phyloP scores from a whole-genome alignment of 2,888 invertebrate species.

The Phasia obesa region DNA sequence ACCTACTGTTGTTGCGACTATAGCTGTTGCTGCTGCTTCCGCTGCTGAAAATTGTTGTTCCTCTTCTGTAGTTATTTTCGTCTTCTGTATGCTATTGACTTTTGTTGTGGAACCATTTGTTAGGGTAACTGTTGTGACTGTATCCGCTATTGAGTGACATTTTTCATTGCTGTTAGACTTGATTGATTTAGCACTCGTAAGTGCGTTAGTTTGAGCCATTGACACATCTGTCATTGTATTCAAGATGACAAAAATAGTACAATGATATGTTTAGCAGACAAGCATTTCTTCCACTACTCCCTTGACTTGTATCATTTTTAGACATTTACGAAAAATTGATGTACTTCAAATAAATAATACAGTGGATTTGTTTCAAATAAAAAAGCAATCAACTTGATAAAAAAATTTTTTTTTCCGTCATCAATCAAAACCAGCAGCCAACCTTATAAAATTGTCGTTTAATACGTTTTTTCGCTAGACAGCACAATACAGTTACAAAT shows the following conservation, averaged over 20 bases:
- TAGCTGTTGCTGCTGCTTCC: too few relatives aligned
- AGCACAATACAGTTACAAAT: too few relatives aligned
- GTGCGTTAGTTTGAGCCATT: constrained; percentile 71
- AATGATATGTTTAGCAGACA: constrained; percentile 24
- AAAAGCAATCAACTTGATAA: constrained; percentile 20
- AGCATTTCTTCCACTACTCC: constrained; percentile 37
- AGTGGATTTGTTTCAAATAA: not conserved
- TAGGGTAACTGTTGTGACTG: constrained; percentile 34
- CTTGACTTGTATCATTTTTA: not conserved
- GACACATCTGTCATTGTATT: constrained; percentile 78
- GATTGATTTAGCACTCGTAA: constrained; percentile 60
- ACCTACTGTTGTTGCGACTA: constrained; percentile 37
- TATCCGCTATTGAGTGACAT: constrained; percentile 64
- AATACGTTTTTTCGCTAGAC: not conserved
- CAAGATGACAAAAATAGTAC: constrained; percentile 13
- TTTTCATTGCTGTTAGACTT: constrained; percentile 68
- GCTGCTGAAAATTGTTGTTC: constrained; percentile 34
- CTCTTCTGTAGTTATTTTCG: constrained; percentile 30
- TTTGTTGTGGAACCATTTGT: constrained; percentile 55
- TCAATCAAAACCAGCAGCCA: constrained; percentile 49
- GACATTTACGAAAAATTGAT: constrained; percentile 38
- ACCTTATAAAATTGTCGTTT: constrained; percentile 11
- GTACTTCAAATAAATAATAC: constrained; percentile 21
- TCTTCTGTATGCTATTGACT: constrained; percentile 38
- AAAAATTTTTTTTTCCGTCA: constrained; percentile 24